Conservation (phyloP, 2,888 invertebrate species). For the Cheiracanthium punctorium region DNA sequence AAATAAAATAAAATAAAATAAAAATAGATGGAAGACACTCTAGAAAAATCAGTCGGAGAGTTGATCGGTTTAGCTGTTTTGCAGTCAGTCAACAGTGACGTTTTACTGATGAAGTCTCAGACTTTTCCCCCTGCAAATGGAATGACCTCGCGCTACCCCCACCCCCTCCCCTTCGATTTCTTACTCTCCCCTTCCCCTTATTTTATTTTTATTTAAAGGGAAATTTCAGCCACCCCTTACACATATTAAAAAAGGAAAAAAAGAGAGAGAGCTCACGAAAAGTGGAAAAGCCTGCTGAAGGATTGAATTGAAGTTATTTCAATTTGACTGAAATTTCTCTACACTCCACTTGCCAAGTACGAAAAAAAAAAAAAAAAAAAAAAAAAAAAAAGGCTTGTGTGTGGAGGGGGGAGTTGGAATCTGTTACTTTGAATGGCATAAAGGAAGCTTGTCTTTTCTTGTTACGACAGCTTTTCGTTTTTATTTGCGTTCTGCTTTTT, state of each 20-base stretch:
- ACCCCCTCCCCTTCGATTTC: background rate
- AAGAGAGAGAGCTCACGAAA: background rate
- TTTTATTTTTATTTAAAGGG: constrained; percentile 25
- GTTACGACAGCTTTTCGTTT: constrained; percentile 43
- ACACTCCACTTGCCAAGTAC: constrained; percentile 6
- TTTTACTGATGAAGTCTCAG: constrained; percentile 65
- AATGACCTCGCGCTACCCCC: constrained; percentile 50
- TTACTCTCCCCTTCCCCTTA: background rate
- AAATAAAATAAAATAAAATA: no score
- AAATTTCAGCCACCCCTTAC: constrained; percentile 58
- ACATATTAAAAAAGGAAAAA: constrained; percentile 58
- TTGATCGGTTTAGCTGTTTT: constrained; percentile 68
- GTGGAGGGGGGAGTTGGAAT: background rate
- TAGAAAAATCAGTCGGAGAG: constrained; percentile 61
- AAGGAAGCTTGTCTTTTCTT: constrained; percentile 45
- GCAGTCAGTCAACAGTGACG: constrained; percentile 64
- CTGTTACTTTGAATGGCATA: constrained; percentile 18
- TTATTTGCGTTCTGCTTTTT: constrained; percentile 27
- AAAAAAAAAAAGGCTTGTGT: no score
- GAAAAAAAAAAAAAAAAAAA: no score
- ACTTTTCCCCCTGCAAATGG: constrained; percentile 56
- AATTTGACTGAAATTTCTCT: constrained; percentile 66
- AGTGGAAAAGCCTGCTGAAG: constrained; percentile 37
- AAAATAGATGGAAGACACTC: constrained; percentile 37
- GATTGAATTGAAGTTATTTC: constrained; percentile 68